Evolutionary conservation across 2,888 invertebrate species (phyloP).

Genomic region (Agonopterix alstromeriana): DNA sequence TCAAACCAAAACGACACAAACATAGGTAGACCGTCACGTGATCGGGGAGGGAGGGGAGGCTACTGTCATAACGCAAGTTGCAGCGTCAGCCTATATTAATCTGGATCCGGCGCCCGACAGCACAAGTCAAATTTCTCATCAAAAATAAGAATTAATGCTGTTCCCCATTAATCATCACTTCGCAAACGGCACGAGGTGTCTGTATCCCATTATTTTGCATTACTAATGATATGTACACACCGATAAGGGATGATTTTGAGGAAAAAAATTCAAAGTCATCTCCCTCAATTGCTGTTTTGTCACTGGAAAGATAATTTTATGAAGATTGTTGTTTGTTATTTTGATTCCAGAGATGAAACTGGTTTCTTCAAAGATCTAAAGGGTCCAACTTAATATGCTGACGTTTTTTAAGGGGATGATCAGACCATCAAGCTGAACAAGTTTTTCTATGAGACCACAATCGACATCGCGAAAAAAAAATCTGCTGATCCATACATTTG

Average conservation of each 20-base stretch:
- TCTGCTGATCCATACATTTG: no score
- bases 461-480: no score
- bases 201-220: conserved; percentile 76
- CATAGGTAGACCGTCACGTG: no score
- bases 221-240: conserved; percentile 73
- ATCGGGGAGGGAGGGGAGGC: conserved; percentile 23
- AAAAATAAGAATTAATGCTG: conserved; percentile 76
- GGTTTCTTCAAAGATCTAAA: no score
- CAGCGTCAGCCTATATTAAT: conserved; percentile 74
- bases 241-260: conserved; percentile 58
- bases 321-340: neutral
- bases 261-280: conserved; percentile 60
- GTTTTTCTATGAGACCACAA: no score
- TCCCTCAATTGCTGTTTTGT: conserved; percentile 38
- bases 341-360: no score
- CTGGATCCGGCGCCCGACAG: conserved; percentile 72
- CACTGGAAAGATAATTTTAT: conserved; percentile 7
- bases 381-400: no score
- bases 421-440: no score
- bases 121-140: conserved; percentile 76
- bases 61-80: conserved; percentile 61
- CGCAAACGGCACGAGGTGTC: conserved; percentile 75
- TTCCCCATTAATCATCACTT: conserved; percentile 73
- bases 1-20: no score
- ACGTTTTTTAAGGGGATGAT: no score